Conservation (phyloP, 23 tunicate species). For the Halocynthia aurantium region DNA sequence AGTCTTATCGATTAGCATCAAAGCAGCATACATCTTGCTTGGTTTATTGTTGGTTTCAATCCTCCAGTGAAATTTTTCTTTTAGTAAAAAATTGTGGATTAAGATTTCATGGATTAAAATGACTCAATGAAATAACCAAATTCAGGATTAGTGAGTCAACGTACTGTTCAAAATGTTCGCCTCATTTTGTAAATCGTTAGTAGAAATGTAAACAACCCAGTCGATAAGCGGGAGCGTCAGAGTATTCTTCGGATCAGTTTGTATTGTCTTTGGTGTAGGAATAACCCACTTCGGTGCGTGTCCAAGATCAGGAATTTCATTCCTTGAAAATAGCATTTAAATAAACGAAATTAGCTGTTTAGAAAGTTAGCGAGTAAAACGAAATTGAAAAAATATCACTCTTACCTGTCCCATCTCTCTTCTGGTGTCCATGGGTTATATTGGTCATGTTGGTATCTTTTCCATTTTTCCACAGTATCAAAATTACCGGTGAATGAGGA, state of each 20-base stretch:
- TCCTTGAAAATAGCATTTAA: not conserved
- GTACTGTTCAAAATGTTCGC: not conserved
- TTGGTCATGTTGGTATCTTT: slow-evolving; percentile 55
- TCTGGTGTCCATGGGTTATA: slow-evolving; percentile 55
- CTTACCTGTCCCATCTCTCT: slow-evolving; percentile 49
- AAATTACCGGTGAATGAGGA: slow-evolving; percentile 43
- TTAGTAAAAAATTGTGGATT: too few species aligned
- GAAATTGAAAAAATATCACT: not conserved
- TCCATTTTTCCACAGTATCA: slow-evolving; percentile 29
- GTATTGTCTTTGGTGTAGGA: slow-evolving; percentile 26
- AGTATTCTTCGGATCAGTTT: not conserved
- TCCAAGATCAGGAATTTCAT: not conserved
- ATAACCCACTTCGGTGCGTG: slow-evolving; percentile 24
- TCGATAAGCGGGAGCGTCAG: not conserved
- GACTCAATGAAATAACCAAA: too few species aligned
- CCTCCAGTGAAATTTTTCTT: too few species aligned
- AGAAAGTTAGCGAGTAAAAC: not conserved
- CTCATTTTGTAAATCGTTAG: not conserved
- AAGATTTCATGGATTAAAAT: too few species aligned
- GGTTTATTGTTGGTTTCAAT: too few species aligned
- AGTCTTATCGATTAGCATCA: too few species aligned
- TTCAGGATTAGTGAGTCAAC: too few species aligned
- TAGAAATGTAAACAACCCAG: not conserved
- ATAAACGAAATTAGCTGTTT: not conserved
- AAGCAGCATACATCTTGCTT: too few species aligned